Evolutionary conservation across 2,888 invertebrate species (phyloP), one percentile per base, ranked within the genome.

Genomic region (Melieria omissa): DNA sequence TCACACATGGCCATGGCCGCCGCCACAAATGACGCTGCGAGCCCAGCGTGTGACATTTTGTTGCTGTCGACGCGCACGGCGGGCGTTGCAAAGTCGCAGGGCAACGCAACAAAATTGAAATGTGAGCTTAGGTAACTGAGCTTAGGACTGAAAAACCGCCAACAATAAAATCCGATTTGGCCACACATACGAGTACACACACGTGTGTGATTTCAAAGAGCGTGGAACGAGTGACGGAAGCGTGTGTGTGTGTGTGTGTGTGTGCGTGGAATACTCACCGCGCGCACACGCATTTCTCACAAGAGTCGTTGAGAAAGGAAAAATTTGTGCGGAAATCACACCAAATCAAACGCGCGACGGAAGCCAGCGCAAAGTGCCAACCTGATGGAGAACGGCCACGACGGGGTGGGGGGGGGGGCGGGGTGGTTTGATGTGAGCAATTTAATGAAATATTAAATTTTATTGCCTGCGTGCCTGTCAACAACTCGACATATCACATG

Each of bases 361-460:
- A 70, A 62, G 62, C 62, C 14, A 66, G 64, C 57, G 57, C 42
- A 62, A 58, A 65, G 14, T 52, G 8, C n/a, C 60, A n/a, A 47
- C 60, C 46, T 45, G 58, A 70, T 16, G 16, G 41, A 46, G 3
- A 45, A 60, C 57, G 45, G 29, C 3, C 29, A 29, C 60, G 47
- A 29, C 47, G 10, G 52, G 10, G 52, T 52, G 42, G 12, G 55
- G 4, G 41, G 42, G 55, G 12, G 44, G 29, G 29, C 3, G 29
- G 29, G 29, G 29, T 29, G 29, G 29, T 29, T 29, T 29, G 29
- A 29, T 29, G 78, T 79, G 77, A 78, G 81, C 80, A 80, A 78
- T 83, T 83, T 82, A 83, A 83, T 83, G 81, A 83, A 82, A 83
- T 83, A 83, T 83, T 82, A 82, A 83, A 83, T 83, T 82, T 82